Conservation (phyloP, 2,888 invertebrate genomes). For the Parnassius smintheus region DNA sequence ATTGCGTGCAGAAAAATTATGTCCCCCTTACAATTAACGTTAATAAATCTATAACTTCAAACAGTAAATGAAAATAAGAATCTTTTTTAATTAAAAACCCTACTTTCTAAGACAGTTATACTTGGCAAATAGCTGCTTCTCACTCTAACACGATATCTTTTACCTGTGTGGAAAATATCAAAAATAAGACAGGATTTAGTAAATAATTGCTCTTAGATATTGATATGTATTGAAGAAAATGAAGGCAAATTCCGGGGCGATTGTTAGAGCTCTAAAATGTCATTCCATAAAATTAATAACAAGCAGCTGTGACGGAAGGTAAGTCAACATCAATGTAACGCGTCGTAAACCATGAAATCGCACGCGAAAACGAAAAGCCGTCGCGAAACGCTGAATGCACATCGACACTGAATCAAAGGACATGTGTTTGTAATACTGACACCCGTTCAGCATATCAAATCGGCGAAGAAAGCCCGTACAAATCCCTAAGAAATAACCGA, state of each 20-base stretch:
- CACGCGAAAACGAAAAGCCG: constrained; percentile 75
- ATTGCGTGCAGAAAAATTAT: too few relatives aligned
- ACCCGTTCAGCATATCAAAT: constrained; percentile 77
- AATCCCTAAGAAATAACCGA: constrained; percentile 81
- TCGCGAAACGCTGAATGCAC: constrained; percentile 59
- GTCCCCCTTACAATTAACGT: too few relatives aligned
- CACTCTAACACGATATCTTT: too few relatives aligned
- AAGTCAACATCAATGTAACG: constrained; percentile 81
- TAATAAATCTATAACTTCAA: too few relatives aligned
- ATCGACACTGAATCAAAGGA: constrained; percentile 66
- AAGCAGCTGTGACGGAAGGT: constrained; percentile 80
- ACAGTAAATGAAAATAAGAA: too few relatives aligned
- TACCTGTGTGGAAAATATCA: too few relatives aligned
- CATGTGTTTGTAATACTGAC: constrained; percentile 79
- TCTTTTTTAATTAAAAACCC: too few relatives aligned
- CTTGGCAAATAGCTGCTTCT: too few relatives aligned
- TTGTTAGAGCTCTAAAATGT: constrained; percentile 1
- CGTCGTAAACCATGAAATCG: constrained; percentile 71
- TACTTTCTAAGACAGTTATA: too few relatives aligned
- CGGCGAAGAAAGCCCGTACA: constrained; percentile 79
- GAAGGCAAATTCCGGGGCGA: background rate
- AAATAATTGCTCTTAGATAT: too few relatives aligned
- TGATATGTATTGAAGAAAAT: background rate
- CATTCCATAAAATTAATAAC: constrained; percentile 48
- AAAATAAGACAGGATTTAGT: too few relatives aligned